Conservation (phyloP, 2,888 invertebrate genomes). For the Microctonus hyperodae region DNA sequence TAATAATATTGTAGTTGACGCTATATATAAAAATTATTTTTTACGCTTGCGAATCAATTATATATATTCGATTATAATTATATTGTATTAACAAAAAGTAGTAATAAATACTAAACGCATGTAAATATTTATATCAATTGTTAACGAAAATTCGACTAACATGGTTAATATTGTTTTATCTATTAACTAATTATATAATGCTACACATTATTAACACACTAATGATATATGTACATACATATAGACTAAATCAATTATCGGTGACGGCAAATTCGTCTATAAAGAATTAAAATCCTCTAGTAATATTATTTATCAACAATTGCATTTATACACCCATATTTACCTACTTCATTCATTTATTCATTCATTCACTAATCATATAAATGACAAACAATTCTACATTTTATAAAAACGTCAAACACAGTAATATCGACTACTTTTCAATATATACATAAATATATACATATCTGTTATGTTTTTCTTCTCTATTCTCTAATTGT, state of each 20-base stretch:
- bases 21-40: not conserved
- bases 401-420: not conserved
- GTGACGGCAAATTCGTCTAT: slow-evolving; percentile 28
- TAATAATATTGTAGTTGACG: not conserved
- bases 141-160: slow-evolving; percentile 10
- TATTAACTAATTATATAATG: slow-evolving; percentile 9
- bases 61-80: slow-evolving; percentile 2
- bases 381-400: not conserved
- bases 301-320: slow-evolving; percentile 16
- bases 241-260: slow-evolving; percentile 22
- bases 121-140: slow-evolving; percentile 23
- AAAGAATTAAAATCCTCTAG: slow-evolving; percentile 22
- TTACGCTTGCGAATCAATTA: not conserved
- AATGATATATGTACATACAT: slow-evolving; percentile 12
- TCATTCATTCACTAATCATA: slow-evolving; percentile 26
- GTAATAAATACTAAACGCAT: slow-evolving; percentile 25
- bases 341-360: slow-evolving; percentile 4
- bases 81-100: slow-evolving; percentile 3
- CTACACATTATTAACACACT: slow-evolving; percentile 31
- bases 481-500: slow-evolving; percentile 15
- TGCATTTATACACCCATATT: not conserved
- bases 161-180: slow-evolving; percentile 17
- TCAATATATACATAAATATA: not conserved
- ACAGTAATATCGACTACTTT: not conserved
- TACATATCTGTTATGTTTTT: slow-evolving; percentile 3